A percentile compares a stretch with the other conserved stretches of the same genome.
Evolutionary conservation across 2,888 invertebrate species (phyloP).

Genomic region (Caradrina clavipalpis): DNA sequence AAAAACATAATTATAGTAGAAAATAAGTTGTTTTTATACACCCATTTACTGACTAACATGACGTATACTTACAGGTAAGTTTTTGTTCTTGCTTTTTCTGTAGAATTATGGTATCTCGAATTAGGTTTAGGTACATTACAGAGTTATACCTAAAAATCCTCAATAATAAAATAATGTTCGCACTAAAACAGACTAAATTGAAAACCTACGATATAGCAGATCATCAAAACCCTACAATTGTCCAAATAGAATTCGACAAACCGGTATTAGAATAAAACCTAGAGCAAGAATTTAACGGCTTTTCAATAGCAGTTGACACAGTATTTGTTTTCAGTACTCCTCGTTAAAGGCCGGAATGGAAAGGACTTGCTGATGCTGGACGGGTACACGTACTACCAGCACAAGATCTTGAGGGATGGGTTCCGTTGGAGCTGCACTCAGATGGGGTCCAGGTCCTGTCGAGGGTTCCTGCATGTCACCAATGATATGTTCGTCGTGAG

Average conservation of each 20-base stretch:
- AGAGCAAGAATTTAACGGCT: neutral
- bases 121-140: too few species aligned
- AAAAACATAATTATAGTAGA: neutral
- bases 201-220: neutral
- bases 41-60: constrained; percentile 2
- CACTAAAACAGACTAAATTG: neutral
- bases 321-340: constrained; percentile 79
- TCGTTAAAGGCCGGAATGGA: constrained; percentile 85
- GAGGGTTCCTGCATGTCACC: constrained; percentile 86
- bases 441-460: constrained; percentile 87
- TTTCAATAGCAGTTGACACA: constrained; percentile 48
- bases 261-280: neutral
- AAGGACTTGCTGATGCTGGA: constrained; percentile 85
- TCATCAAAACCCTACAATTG: neutral
- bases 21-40: constrained; percentile 18
- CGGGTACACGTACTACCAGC: constrained; percentile 87
- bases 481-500: constrained; percentile 83
- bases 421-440: constrained; percentile 89
- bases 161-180: neutral
- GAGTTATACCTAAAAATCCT: neutral
- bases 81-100: neutral
- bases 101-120: neutral
- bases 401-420: constrained; percentile 84
- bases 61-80: constrained; percentile 31
- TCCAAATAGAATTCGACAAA: neutral